Evolutionary conservation across 2,797 vertebrate species (phyloP).

Genomic region (Sylvilagus floridanus): DNA sequence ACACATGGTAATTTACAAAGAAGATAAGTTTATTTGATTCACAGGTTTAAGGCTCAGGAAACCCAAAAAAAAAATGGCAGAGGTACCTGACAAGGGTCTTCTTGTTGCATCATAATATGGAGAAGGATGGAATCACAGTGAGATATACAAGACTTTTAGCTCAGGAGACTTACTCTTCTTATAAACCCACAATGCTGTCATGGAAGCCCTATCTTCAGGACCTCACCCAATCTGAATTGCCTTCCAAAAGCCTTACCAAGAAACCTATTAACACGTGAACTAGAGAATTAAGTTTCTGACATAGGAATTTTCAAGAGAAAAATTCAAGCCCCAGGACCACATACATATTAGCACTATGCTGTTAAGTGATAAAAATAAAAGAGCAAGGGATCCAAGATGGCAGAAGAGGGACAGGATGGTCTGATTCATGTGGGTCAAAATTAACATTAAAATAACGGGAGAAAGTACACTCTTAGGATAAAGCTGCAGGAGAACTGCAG

Average conservation of each 20-base stretch:
- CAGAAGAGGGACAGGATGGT: background rate
- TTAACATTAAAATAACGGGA: no score
- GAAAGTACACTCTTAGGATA: no score
- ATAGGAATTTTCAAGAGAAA: background rate
- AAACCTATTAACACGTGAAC: background rate
- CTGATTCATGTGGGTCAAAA: no score
- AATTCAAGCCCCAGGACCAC: no score
- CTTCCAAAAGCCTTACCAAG: background rate
- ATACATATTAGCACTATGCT: background rate
- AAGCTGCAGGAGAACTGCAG: no score
- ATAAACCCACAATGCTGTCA: background rate
- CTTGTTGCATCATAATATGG: background rate
- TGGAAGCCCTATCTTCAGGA: background rate
- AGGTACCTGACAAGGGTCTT: background rate
- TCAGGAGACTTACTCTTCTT: background rate
- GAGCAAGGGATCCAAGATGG: no score
- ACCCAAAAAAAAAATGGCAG: no score
- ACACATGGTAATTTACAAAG: background rate
- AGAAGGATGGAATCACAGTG: background rate
- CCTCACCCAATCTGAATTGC: background rate
- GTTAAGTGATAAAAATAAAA: background rate
- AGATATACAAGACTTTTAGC: background rate
- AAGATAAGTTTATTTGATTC: background rate
- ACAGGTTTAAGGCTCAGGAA: background rate
- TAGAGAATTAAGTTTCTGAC: background rate